These are phyloP conservation scores for Bugulina stolonifera DNA, from an alignment of 2,888 invertebrate genomes.

Conservation along the genomic window DNA sequence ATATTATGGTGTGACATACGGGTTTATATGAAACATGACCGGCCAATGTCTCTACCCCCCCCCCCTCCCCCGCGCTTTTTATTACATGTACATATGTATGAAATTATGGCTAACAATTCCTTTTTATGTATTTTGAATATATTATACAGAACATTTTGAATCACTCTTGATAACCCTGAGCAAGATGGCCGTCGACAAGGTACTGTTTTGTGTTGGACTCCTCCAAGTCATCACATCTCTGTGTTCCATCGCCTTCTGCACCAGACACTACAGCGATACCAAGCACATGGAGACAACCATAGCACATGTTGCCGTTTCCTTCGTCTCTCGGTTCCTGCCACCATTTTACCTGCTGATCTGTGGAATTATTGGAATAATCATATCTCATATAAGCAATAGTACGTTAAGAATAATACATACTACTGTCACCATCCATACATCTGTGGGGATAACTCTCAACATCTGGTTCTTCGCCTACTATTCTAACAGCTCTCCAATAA, in stretches of 20 bases:
- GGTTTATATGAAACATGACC: too few species aligned
- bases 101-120: too few species aligned
- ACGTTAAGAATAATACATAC: neutral
- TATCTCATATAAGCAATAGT: neutral
- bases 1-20: too few species aligned
- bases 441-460: neutral
- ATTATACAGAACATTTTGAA: too few species aligned
- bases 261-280: slow-evolving; percentile 14
- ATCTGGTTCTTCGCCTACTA: slow-evolving; percentile 19
- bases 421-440: neutral
- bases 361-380: slow-evolving; percentile 11
- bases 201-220: slow-evolving; percentile 6
- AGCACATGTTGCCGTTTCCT: neutral
- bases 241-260: slow-evolving; percentile 12
- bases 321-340: neutral
- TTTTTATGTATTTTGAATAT: too few species aligned
- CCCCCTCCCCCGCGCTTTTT: too few species aligned
- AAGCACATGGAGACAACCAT: slow-evolving; percentile 15
- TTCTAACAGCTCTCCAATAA: neutral
- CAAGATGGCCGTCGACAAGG: slow-evolving; percentile 6
- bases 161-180: too few species aligned
- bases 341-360: neutral
- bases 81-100: too few species aligned
- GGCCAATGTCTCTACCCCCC: too few species aligned
- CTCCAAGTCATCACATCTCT: slow-evolving; percentile 7